A percentile compares a stretch with the other conserved stretches of the same genome.
phyloP scores from a whole-genome alignment of 2,888 invertebrate genomes.

The Zeuzera pyrina region DNA sequence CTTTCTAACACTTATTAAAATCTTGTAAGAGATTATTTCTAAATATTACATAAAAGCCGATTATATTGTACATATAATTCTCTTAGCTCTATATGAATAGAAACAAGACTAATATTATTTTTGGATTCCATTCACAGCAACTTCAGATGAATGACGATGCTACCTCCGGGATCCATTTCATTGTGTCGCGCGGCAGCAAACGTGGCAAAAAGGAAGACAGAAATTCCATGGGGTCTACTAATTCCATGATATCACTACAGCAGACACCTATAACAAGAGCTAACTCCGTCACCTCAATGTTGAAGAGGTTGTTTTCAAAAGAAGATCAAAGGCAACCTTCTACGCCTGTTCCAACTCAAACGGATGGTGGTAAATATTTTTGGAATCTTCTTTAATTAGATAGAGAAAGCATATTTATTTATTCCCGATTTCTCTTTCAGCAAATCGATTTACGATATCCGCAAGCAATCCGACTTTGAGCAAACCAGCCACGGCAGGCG shows the following conservation, averaged over 20 bases:
- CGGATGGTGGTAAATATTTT: constrained; percentile 53
- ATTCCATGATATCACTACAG: constrained; percentile 73
- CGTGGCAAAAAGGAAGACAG: constrained; percentile 56
- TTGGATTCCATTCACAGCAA: constrained; percentile 36
- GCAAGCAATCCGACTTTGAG: constrained; percentile 56
- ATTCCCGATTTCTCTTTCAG: constrained; percentile 17
- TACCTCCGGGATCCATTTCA: constrained; percentile 82
- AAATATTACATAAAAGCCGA: no score
- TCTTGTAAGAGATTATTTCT: no score
- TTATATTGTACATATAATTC: no score
- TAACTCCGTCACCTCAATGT: constrained; percentile 83
- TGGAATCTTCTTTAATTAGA: background rate
- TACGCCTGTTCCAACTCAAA: constrained; percentile 35
- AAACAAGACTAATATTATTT: no score
- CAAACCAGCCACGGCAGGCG: constrained; percentile 47
- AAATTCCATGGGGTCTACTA: constrained; percentile 62
- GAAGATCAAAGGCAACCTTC: constrained; percentile 72
- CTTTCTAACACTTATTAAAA: no score
- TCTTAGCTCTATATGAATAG: no score
- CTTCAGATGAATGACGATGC: constrained; percentile 78
- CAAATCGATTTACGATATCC: constrained; percentile 50
- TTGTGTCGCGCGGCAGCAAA: constrained; percentile 68
- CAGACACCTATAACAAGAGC: constrained; percentile 80
- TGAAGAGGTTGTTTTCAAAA: constrained; percentile 83
- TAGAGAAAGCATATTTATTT: background rate